Percentiles rank a stretch among this genome's conserved stretches.
phyloP scores from a whole-genome alignment of 2,888 invertebrate species.

The Rotaria magnacalcarata region DNA sequence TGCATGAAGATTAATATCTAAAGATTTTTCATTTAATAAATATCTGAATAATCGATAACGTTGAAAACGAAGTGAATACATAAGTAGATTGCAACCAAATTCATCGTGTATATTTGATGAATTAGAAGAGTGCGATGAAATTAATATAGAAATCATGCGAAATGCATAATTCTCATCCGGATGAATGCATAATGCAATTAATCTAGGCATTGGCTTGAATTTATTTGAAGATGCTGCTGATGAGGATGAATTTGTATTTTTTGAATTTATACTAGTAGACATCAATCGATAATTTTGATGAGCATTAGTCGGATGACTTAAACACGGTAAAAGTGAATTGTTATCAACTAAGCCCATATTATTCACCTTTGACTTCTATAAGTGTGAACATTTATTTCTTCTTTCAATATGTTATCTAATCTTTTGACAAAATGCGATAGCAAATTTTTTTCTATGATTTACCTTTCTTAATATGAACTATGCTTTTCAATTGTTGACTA shows the following conservation, averaged over 20 bases:
- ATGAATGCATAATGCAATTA: background rate
- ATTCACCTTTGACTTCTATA: background rate
- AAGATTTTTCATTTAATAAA: background rate
- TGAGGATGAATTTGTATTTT: background rate
- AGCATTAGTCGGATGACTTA: too few relatives aligned
- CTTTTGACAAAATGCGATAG: background rate
- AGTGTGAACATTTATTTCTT: background rate
- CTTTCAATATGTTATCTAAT: background rate
- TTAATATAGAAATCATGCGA: background rate
- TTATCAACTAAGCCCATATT: background rate
- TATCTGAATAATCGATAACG: background rate
- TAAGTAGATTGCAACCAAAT: background rate
- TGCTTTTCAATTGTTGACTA: too few relatives aligned
- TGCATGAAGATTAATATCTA: background rate
- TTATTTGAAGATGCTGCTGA: background rate
- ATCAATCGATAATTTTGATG: too few relatives aligned
- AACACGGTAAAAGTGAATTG: too few relatives aligned
- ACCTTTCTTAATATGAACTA: background rate
- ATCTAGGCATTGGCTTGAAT: background rate
- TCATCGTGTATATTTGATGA: background rate
- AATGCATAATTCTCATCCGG: background rate
- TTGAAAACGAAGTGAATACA: conserved; percentile 32
- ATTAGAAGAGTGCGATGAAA: background rate
- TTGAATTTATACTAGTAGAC: too few relatives aligned
- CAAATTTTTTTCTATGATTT: background rate